A percentile compares a stretch with the other conserved stretches of the same genome.
phyloP scores from a whole-genome alignment of 2,113 vertebrate species.

The human region DNA sequence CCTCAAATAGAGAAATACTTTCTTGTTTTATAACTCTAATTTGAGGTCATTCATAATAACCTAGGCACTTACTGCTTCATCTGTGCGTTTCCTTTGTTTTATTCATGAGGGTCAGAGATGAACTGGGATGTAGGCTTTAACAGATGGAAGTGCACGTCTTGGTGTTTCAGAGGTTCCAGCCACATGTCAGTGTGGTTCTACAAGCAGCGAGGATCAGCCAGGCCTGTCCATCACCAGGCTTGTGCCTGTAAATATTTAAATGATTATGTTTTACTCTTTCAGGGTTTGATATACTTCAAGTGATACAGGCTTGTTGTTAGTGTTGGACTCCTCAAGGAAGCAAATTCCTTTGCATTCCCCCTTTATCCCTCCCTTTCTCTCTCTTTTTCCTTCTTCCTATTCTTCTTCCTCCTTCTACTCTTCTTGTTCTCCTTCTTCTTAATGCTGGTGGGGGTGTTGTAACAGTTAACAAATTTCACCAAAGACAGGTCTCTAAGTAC shows the following conservation, averaged over 20 bases:
- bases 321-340: neutral
- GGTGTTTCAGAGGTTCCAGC: constrained; percentile 45
- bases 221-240: constrained; percentile 20
- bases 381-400: accelerated
- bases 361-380: accelerated
- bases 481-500: neutral
- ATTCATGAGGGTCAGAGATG: constrained; percentile 69
- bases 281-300: neutral
- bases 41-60: constrained; percentile 50
- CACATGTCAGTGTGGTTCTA: constrained; percentile 35
- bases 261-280: constrained; percentile 1
- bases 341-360: neutral
- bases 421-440: neutral
- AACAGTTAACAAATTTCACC: neutral
- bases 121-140: neutral
- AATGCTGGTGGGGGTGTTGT: neutral
- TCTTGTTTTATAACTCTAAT: constrained; percentile 54
- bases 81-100: constrained; percentile 52
- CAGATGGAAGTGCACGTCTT: constrained; percentile 47
- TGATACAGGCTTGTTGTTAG: neutral
- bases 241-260: constrained; percentile 48
- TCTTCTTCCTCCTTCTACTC: neutral
- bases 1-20: neutral
- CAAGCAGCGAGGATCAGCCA: neutral
- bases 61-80: constrained; percentile 17